A percentile compares a stretch with the other conserved stretches of the same genome.
phyloP scores from a whole-genome alignment of 2,113 vertebrate genomes.

The Amblyornis subalaris region DNA sequence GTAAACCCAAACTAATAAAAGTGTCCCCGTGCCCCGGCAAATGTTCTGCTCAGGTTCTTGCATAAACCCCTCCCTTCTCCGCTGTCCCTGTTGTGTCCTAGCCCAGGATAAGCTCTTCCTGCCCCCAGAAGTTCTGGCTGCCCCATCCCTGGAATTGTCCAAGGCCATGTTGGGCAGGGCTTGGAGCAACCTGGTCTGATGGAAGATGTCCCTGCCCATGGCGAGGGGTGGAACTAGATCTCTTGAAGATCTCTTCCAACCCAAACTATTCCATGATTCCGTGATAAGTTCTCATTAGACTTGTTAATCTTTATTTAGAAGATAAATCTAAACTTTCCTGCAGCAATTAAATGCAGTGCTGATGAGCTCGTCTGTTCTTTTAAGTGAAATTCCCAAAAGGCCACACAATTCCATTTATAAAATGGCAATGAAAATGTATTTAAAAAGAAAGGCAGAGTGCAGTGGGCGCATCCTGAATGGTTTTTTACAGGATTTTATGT shows the following conservation, averaged over 20 bases:
- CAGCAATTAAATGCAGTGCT: background rate
- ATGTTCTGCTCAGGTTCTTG: slow-evolving; percentile 51
- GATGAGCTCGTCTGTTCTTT: slow-evolving; percentile 12
- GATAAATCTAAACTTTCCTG: slow-evolving; percentile 7
- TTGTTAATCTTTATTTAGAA: slow-evolving; percentile 25
- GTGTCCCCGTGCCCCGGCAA: background rate
- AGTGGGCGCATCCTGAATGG: background rate
- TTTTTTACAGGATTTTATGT: slow-evolving; percentile 38
- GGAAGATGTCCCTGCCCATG: background rate
- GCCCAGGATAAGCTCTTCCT: background rate
- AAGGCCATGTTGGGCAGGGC: background rate
- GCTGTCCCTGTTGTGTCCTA: background rate
- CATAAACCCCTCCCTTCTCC: slow-evolving; percentile 30
- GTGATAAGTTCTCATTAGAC: slow-evolving; percentile 9
- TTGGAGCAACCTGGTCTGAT: background rate
- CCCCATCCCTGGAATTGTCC: background rate
- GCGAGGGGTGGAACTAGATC: background rate
- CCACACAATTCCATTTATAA: background rate
- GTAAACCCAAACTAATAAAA: slow-evolving; percentile 62
- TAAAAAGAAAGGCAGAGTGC: slow-evolving; percentile 4
- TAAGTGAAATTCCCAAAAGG: slow-evolving; percentile 11
- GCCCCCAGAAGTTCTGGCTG: background rate
- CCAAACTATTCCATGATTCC: background rate
- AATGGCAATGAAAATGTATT: background rate
- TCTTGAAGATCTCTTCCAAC: background rate